Conservation (phyloP, 2,797 vertebrate species). For the Macrochelys suwanniensis region DNA sequence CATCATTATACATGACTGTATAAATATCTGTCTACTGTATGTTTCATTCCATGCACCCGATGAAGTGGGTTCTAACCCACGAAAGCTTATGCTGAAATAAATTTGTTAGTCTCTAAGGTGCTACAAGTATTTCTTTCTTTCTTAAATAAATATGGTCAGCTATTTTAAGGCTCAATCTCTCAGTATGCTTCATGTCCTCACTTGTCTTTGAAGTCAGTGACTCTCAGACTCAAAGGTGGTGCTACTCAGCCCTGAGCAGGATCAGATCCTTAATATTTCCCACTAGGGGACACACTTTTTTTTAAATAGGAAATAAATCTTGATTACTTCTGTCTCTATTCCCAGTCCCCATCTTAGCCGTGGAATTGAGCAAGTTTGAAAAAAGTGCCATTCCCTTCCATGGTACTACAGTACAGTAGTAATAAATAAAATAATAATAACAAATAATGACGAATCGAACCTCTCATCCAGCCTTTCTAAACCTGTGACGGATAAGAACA, state of each 20-base stretch:
- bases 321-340: not conserved
- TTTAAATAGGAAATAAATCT: not conserved
- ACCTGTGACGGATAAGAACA: constrained; percentile 30
- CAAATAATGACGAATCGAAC: constrained; percentile 30
- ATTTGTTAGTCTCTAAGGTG: too few relatives aligned
- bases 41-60: too few relatives aligned
- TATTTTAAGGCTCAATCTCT: not conserved
- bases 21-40: too few relatives aligned
- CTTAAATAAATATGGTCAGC: not conserved
- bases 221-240: not conserved
- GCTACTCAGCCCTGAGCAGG: not conserved
- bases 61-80: too few relatives aligned
- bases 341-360: not conserved
- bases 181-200: not conserved
- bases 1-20: too few relatives aligned
- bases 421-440: not conserved
- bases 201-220: not conserved
- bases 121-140: too few relatives aligned
- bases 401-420: not conserved
- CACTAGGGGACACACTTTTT: not conserved
- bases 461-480: not conserved
- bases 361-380: not conserved
- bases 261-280: not conserved
- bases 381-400: not conserved
- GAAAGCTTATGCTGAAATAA: too few relatives aligned